phyloP scores from a whole-genome alignment of 2,797 vertebrate genomes.

The Fistularia commersonii region DNA sequence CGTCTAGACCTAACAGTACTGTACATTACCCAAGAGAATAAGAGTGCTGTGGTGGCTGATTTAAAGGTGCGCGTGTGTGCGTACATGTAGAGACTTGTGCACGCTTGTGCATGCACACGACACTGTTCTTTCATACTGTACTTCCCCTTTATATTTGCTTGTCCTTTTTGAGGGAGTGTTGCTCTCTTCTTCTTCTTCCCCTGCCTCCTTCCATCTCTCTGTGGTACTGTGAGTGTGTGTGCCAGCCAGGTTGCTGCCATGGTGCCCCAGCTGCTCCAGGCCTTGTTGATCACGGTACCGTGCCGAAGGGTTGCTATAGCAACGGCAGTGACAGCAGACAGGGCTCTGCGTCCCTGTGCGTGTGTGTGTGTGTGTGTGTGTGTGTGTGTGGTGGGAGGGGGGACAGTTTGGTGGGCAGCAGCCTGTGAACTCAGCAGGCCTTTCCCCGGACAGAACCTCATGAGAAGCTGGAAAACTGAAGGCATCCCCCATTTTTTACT shows the following conservation, averaged over 20 bases:
- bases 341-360: slow-evolving; percentile 44
- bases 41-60: slow-evolving; percentile 7
- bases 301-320: slow-evolving; percentile 71
- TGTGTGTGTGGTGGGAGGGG: slow-evolving; percentile 32
- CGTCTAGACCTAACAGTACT: slow-evolving; percentile 51
- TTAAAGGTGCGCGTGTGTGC: slow-evolving; percentile 1
- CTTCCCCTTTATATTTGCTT: slow-evolving; percentile 31
- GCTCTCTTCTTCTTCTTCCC: slow-evolving; percentile 26
- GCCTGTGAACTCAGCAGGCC: slow-evolving; percentile 67
- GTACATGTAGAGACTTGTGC: slow-evolving; percentile 6
- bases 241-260: slow-evolving; percentile 65
- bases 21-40: slow-evolving; percentile 38
- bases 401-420: slow-evolving; percentile 61
- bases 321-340: slow-evolving; percentile 69
- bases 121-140: slow-evolving; percentile 13
- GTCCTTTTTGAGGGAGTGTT: slow-evolving; percentile 7
- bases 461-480: slow-evolving; percentile 37
- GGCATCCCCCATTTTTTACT: slow-evolving; percentile 26
- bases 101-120: slow-evolving; percentile 24
- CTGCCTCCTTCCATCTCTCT: slow-evolving; percentile 27
- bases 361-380: slow-evolving; percentile 26
- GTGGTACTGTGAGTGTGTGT: slow-evolving; percentile 13
- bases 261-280: slow-evolving; percentile 64
- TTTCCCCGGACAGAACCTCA: slow-evolving; percentile 43
- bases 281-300: slow-evolving; percentile 69